Conservation (phyloP, 2,113 vertebrate genomes). For the Phalacrocorax pelagicus region DNA sequence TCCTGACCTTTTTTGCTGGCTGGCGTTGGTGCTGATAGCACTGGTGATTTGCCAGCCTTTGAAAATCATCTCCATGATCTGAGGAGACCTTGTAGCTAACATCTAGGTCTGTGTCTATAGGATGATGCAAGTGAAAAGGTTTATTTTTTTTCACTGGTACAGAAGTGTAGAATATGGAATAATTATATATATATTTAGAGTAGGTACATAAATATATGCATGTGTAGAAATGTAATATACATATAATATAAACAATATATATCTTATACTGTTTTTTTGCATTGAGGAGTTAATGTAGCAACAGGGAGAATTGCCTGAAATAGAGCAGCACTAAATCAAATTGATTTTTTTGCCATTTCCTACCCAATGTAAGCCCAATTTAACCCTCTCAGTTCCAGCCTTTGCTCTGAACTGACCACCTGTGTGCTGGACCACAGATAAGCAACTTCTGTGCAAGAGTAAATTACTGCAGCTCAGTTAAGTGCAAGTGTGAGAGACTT, state of each 20-base stretch:
- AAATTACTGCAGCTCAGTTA: neutral
- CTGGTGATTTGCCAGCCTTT: neutral
- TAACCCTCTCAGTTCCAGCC: neutral
- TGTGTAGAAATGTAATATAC: neutral
- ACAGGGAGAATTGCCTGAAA: neutral
- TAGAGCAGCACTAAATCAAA: neutral
- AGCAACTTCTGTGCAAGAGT: neutral
- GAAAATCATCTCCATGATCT: neutral
- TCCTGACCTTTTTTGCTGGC: neutral
- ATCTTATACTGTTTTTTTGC: neutral
- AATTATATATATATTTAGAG: neutral
- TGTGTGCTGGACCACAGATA: accelerated
- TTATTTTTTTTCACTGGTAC: neutral
- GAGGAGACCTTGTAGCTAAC: neutral
- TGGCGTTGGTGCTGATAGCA: neutral
- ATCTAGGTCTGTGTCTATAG: neutral
- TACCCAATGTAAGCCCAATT: neutral
- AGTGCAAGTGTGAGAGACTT: neutral
- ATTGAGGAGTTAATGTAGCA: neutral
- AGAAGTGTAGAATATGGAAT: neutral
- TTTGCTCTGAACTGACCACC: neutral
- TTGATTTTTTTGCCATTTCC: neutral
- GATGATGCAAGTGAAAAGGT: neutral
- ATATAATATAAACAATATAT: neutral
- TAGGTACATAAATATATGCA: neutral